Evolutionary conservation across 2,113 vertebrate species (phyloP).

Genomic region (Hippocampus guttulatus): DNA sequence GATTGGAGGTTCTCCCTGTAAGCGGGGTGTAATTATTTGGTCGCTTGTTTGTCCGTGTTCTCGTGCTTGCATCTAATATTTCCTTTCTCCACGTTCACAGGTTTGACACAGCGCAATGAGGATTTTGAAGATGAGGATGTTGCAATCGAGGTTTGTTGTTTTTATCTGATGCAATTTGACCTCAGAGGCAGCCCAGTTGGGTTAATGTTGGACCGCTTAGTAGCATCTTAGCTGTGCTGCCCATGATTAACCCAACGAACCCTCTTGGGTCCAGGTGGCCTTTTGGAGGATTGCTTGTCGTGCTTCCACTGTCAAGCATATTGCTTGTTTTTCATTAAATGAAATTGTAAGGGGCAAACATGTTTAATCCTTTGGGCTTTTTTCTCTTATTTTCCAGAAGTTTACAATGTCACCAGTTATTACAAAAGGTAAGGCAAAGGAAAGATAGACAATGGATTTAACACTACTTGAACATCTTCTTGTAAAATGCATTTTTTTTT

Average conservation of each 20-base stretch:
- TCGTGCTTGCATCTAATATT: not conserved
- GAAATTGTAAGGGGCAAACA: not conserved
- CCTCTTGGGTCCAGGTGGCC: not conserved
- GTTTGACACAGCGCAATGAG: constrained; percentile 80
- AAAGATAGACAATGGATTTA: not conserved
- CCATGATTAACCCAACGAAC: too few relatives aligned
- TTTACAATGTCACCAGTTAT: constrained; percentile 70
- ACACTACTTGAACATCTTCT: not conserved
- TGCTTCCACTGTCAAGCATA: not conserved
- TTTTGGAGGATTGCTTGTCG: not conserved
- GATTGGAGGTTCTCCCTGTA: constrained; percentile 41
- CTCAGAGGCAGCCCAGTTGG: not conserved
- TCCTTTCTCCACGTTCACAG: constrained; percentile 14
- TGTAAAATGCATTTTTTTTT: not conserved
- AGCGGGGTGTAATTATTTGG: not conserved
- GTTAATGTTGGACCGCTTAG: not conserved
- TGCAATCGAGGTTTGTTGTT: constrained; percentile 48
- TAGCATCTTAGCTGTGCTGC: not conserved
- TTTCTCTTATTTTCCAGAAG: constrained; percentile 65
- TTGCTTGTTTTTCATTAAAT: too few relatives aligned
- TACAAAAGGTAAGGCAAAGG: constrained; percentile 76
- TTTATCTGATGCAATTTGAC: not conserved
- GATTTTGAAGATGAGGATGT: constrained; percentile 84
- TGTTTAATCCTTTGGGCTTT: not conserved
- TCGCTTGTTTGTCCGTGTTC: not conserved